Evolutionary conservation across 2,113 vertebrate genomes (phyloP).

Genomic region (Mormyrus iriodes): DNA sequence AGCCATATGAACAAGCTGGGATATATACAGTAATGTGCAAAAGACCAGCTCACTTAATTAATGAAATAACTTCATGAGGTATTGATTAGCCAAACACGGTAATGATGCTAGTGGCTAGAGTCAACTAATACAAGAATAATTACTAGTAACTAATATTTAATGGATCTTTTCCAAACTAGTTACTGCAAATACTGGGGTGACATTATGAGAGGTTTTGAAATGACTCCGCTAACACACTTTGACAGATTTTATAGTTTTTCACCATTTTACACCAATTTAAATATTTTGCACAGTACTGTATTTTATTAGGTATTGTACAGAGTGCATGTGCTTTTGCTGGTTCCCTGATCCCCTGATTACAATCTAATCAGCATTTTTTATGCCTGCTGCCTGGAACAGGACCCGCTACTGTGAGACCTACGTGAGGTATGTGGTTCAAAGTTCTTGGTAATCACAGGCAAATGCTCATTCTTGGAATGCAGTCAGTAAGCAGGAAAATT

Average conservation of each 20-base stretch:
- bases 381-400: constrained; percentile 80
- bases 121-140: background rate
- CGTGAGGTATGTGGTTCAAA: constrained; percentile 78
- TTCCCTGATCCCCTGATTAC: constrained; percentile 45
- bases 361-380: constrained; percentile 55
- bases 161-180: background rate
- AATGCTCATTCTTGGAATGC: background rate
- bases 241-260: background rate
- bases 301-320: background rate
- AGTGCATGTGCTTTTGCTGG: constrained; percentile 19
- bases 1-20: background rate
- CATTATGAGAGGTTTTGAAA: background rate
- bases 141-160: background rate
- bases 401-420: constrained; percentile 98
- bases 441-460: background rate
- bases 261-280: background rate
- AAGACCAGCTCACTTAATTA: background rate
- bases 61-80: background rate
- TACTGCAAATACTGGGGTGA: background rate
- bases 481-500: background rate
- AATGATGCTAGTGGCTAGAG: background rate
- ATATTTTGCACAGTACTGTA: background rate
- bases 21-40: background rate
- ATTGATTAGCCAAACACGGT: background rate
- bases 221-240: constrained; percentile 24